phyloP scores from a whole-genome alignment of 2,797 vertebrate species.

The Notoglanidium macrostoma region DNA sequence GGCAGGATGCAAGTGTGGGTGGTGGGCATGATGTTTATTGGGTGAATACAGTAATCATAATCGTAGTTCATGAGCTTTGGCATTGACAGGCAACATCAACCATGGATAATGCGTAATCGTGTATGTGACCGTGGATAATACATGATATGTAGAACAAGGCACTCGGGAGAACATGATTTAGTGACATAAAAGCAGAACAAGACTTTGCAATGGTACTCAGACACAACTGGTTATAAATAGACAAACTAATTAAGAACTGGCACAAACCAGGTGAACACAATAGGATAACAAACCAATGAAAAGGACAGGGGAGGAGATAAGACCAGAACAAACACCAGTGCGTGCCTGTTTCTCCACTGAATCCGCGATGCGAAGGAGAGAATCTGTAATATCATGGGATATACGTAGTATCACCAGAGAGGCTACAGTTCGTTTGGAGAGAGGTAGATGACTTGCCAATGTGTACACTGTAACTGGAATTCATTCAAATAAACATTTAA shows the following conservation, averaged over 20 bases:
- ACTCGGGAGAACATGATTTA: not conserved
- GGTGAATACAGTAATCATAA: not conserved
- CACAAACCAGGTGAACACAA: constrained; percentile 3
- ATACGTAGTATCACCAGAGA: not conserved
- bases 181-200: not conserved
- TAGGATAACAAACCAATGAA: not conserved
- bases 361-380: not conserved
- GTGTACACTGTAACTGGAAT: not conserved
- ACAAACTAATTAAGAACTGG: not conserved
- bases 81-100: not conserved
- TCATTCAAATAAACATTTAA: not conserved
- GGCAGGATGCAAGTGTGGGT: not conserved
- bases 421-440: not conserved
- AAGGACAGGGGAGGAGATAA: not conserved
- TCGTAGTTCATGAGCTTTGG: not conserved
- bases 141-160: not conserved
- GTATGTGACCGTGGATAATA: not conserved
- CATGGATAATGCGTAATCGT: not conserved
- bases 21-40: not conserved
- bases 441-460: not conserved
- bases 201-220: not conserved
- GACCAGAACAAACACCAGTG: not conserved
- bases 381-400: not conserved
- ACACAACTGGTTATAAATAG: not conserved
- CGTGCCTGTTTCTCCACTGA: not conserved